Evolutionary conservation across 2,797 vertebrate genomes (phyloP).

Genomic region (Gila robusta): DNA sequence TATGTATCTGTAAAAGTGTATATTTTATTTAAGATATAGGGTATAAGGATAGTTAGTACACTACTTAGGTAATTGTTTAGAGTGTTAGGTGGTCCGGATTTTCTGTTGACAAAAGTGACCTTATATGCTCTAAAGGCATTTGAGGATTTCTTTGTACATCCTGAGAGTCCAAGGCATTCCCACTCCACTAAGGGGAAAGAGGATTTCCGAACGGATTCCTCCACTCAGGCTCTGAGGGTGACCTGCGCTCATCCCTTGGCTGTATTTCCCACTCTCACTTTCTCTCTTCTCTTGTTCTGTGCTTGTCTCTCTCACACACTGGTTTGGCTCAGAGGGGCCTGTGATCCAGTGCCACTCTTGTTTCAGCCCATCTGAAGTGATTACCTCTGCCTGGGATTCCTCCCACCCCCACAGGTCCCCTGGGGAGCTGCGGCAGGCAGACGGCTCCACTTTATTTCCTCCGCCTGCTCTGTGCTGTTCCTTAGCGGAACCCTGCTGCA

Average conservation of each 20-base stretch:
- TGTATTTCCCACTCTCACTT: background rate
- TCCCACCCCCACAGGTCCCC: slow-evolving; percentile 79
- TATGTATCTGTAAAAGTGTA: background rate
- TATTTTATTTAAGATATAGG: background rate
- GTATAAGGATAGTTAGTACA: background rate
- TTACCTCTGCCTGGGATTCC: slow-evolving; percentile 81
- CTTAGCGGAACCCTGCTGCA: slow-evolving; percentile 24
- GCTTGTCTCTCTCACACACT: slow-evolving; percentile 35
- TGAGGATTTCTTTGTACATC: slow-evolving; percentile 38
- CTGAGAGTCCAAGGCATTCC: slow-evolving; percentile 75
- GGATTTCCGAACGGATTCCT: slow-evolving; percentile 69
- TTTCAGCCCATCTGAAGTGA: slow-evolving; percentile 78
- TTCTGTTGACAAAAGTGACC: background rate
- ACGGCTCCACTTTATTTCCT: slow-evolving; percentile 31
- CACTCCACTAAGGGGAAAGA: slow-evolving; percentile 75
- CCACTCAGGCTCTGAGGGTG: slow-evolving; percentile 68
- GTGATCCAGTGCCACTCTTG: slow-evolving; percentile 77
- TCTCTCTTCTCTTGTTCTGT: slow-evolving; percentile 11
- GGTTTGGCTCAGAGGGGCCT: slow-evolving; percentile 73
- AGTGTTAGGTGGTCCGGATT: background rate
- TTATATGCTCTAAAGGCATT: background rate
- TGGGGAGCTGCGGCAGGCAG: slow-evolving; percentile 64
- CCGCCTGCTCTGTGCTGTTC: slow-evolving; percentile 35
- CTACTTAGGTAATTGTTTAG: background rate
- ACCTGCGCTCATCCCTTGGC: slow-evolving; percentile 5